Percentiles rank a stretch among this genome's conserved stretches.
These are phyloP conservation scores for Gymnobelideus leadbeateri DNA, from an alignment of 2,113 vertebrate genomes.

Conservation along the genomic window DNA sequence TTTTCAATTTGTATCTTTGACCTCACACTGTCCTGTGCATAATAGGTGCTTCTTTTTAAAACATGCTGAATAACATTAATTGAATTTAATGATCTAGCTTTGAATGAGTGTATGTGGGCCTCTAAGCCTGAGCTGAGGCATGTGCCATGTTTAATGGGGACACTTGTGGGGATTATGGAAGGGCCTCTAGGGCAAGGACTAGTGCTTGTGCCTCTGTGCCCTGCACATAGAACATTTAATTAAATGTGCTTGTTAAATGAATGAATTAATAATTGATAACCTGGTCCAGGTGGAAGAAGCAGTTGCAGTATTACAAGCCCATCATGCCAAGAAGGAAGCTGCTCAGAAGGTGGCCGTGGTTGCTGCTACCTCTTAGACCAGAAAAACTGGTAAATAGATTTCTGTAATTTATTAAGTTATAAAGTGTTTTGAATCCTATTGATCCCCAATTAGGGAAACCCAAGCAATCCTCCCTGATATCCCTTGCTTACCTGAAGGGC, in stretches of 20 bases:
- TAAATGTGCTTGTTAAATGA: not conserved
- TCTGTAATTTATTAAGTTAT: not conserved
- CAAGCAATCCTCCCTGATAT: not conserved
- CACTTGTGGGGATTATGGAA: not conserved
- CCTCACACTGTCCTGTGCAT: not conserved
- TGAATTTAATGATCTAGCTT: not conserved
- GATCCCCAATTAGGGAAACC: not conserved
- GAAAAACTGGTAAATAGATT: conserved; percentile 78
- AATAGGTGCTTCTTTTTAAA: not conserved
- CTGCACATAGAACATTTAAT: not conserved
- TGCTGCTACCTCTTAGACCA: conserved; percentile 93
- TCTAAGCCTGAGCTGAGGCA: not conserved
- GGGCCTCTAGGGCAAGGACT: not conserved
- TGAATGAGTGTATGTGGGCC: not conserved
- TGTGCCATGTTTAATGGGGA: not conserved
- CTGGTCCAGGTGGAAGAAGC: conserved; percentile 94
- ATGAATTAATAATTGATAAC: not conserved
- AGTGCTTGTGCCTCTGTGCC: not conserved
- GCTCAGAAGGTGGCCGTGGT: conserved; percentile 95
- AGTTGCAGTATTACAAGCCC: conserved; percentile 97
- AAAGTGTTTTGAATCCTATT: not conserved
- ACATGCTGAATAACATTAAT: not conserved
- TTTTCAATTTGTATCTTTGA: not conserved
- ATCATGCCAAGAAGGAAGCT: conserved; percentile 99
- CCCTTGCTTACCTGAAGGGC: not conserved